phyloP scores from a whole-genome alignment of 2,888 invertebrate genomes.

The Steinernema hermaphroditum region DNA sequence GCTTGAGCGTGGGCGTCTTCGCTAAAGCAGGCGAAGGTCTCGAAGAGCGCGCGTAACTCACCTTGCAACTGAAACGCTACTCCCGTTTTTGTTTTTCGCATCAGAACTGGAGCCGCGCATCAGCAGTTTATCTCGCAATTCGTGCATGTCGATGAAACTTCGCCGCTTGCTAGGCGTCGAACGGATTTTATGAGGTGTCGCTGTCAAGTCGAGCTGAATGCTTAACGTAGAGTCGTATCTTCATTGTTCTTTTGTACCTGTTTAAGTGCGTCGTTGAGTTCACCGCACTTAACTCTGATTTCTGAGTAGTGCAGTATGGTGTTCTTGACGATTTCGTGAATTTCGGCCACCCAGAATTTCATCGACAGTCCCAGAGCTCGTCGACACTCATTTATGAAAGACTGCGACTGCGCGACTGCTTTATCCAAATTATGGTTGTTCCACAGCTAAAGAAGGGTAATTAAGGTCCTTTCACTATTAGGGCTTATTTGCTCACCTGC shows the following conservation, averaged over 20 bases:
- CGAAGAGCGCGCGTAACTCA: constrained; percentile 28
- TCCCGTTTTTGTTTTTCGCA: constrained; percentile 57
- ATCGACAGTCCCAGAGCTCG: constrained; percentile 66
- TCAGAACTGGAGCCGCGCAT: constrained; percentile 52
- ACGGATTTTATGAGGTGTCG: constrained; percentile 67
- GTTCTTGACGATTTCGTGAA: constrained; percentile 67
- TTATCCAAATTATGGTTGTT: constrained; percentile 66
- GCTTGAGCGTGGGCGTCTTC: constrained; percentile 66
- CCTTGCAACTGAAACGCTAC: constrained; percentile 65
- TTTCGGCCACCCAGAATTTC: constrained; percentile 67
- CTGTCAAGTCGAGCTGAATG: constrained; percentile 65
- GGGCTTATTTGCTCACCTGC: constrained; percentile 41
- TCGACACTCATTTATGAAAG: constrained; percentile 66
- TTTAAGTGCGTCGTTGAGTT: constrained; percentile 66
- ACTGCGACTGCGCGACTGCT: constrained; percentile 66
- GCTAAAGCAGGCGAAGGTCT: constrained; percentile 47
- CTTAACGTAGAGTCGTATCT: too few relatives aligned
- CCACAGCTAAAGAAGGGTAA: constrained; percentile 51
- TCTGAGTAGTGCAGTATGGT: constrained; percentile 66
- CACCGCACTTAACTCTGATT: constrained; percentile 64
- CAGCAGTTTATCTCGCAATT: constrained; percentile 63
- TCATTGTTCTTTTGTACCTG: constrained; percentile 47
- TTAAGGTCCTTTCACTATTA: background rate
- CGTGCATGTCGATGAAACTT: constrained; percentile 65
- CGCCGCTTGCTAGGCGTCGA: constrained; percentile 66